Percentiles rank a stretch among this genome's conserved stretches.
Evolutionary conservation across 1,140 invertebrate genomes (phyloP).

Genomic region (Scaptomyza montana): DNA sequence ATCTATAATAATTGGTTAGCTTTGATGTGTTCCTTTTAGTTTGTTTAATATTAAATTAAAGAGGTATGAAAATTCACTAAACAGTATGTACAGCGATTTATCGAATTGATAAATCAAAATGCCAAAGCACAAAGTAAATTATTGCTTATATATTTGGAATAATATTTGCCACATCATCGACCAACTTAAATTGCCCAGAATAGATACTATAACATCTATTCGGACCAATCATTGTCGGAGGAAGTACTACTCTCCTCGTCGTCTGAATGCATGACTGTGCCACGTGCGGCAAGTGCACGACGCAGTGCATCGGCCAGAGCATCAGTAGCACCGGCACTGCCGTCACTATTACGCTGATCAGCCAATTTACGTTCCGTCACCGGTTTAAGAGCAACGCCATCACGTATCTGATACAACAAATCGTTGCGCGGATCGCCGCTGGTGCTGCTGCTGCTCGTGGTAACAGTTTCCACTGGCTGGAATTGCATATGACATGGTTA

Average conservation of each 20-base stretch:
- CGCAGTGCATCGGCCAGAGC: conserved; percentile 79
- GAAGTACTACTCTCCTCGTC: conserved; percentile 73
- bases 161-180: conserved; percentile 44
- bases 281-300: conserved; percentile 69
- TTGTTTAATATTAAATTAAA: conserved; percentile 64
- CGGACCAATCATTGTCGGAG: conserved; percentile 76
- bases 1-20: conserved; percentile 35
- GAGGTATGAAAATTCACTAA: conserved; percentile 79
- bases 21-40: conserved; percentile 18
- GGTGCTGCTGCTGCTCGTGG: conserved; percentile 70
- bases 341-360: conserved; percentile 66
- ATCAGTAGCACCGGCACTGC: conserved; percentile 61
- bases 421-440: conserved; percentile 87
- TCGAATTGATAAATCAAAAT: conserved; percentile 69
- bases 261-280: conserved; percentile 74
- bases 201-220: conserved; percentile 66
- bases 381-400: conserved; percentile 90
- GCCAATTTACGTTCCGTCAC: conserved; percentile 79
- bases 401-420: conserved; percentile 91
- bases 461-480: conserved; percentile 86
- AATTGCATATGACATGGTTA: conserved; percentile 15
- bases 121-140: conserved; percentile 75
- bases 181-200: background rate
- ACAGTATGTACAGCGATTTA: conserved; percentile 72
- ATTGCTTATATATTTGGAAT: conserved; percentile 79